A percentile compares a stretch with the other conserved stretches of the same genome.
phyloP scores from a whole-genome alignment of 2,888 invertebrate genomes.

The Unio delphinus region DNA sequence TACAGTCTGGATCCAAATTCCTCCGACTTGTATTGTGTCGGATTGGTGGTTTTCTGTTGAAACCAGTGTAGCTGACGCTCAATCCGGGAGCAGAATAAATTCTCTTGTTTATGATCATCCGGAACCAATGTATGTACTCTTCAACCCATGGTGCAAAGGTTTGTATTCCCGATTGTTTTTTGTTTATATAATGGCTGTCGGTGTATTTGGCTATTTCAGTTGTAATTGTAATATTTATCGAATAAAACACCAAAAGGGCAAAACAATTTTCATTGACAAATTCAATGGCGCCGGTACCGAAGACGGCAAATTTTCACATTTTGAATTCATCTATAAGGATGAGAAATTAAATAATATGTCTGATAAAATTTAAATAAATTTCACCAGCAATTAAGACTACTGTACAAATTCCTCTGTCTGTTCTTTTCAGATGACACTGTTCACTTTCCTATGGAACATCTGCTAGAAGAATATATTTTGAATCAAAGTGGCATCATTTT shows the following conservation, averaged over 20 bases:
- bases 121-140: constrained; percentile 83
- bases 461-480: constrained; percentile 83
- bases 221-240: too few relatives aligned
- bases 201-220: too few relatives aligned
- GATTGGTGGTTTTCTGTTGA: constrained; percentile 58
- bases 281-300: too few relatives aligned
- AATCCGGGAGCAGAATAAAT: constrained; percentile 26
- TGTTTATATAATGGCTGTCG: too few relatives aligned
- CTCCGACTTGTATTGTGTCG: constrained; percentile 48
- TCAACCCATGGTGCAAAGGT: constrained; percentile 93
- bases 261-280: too few relatives aligned
- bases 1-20: constrained; percentile 45
- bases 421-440: constrained; percentile 79
- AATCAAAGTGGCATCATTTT: constrained; percentile 91
- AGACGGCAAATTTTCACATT: too few relatives aligned
- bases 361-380: too few relatives aligned
- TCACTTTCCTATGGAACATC: constrained; percentile 83
- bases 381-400: too few relatives aligned
- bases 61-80: constrained; percentile 19
- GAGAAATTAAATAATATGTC: too few relatives aligned
- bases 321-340: too few relatives aligned
- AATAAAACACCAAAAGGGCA: too few relatives aligned
- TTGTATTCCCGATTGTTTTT: constrained; percentile 19
- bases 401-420: neutral
- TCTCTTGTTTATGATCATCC: constrained; percentile 60